Evolutionary conservation across 2,888 invertebrate genomes (phyloP), one percentile per base, ranked within the genome.

Genomic region (Fabriciana adippe): DNA sequence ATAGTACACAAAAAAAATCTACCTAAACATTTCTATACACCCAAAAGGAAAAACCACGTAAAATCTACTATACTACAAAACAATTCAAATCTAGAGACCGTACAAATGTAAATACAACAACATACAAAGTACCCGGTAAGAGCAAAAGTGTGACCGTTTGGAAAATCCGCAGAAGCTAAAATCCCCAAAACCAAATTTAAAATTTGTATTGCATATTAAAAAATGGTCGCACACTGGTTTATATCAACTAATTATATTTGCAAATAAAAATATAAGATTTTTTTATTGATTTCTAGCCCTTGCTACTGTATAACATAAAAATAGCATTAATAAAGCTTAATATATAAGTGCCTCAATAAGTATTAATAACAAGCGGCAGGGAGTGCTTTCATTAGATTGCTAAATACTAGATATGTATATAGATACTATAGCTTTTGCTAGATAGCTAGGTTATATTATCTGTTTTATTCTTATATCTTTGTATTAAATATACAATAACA

Each of bases 191-290:
- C 59, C 59, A 48, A 59, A 26, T 47, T 21, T 47, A 21, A 57
- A 57, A 57, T 47, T 59, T 31, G 48, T 59, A 59, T 59, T 48
- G 59, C 48, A 26, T 48, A n/a, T 59, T 59, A n/a, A 26, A n/a
- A 59, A n/a, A 59, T 31, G 47, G 3, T 41, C 35, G 35, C 35
- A 8, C 59, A 59, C 59, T 59, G 59, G 59, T 59, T 59, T 59
- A 59, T 59, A 59, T 48, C 13, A 41, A 41, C 35, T 11, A 41
- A 3, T 11, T 41, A 41, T 41, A n/a, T 26, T 26, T 48, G 53
- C 53, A 53, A 41, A 41, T 41, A 41, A 41, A 41, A 41, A 41
- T 41, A 41, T 41, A 41, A 41, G 11, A 8, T 41, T 41, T 41
- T 11, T 41, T 41, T 1, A 41, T 41, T 41, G 35, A 41, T 41